Evolutionary conservation across 1,140 invertebrate genomes (phyloP), one percentile per base, ranked within the genome.

Genomic region (Bombus difficillimus): DNA sequence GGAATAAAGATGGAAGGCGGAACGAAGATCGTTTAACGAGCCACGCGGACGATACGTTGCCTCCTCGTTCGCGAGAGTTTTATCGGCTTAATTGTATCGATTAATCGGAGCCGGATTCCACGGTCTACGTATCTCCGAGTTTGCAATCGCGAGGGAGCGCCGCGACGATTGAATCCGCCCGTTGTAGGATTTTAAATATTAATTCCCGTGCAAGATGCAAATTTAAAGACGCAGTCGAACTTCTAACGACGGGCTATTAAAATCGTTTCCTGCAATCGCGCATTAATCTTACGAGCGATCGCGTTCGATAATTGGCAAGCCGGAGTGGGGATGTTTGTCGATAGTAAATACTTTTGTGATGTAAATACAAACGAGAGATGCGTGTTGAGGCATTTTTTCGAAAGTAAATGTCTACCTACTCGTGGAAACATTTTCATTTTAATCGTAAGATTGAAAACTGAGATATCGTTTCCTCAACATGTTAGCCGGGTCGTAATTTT

Each of bases 81-180:
- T 80, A 80, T 85, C 83, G 69, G 18, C 28, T 28, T 84, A 84
- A 84, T 84, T 62, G 76, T 84, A 47, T 72, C 83, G 41, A 85
- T 85, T 80, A 80, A 85, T 85, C 75, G 53, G 53, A 32, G 53
- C 83, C 15, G 83, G 83, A 78, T 79, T 69, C 82, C 75, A 9
- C 71, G 15, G 13, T 47, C 37, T 47, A 8, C 37, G 76, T 62
- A 79, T 80, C 53, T 80, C 39, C 53, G 28, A 53, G 64, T 28
- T 37, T 28, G 59, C 37, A 57, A 83, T 78, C 66, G 75, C 6
- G 41, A 28, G 3, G 22, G 22, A 8, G 6, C 32, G 43, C 32
- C 37, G 6, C 15, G 5, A 9, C 28, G 64, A n/a, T 25, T 39
- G 59, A 68, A 69, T 69, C 68, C 39, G 39, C 28, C 57, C 79